Evolutionary conservation across 2,888 invertebrate species (phyloP), one percentile per base, ranked within the genome.

Genomic region (Dyspetes luteomarginatus): DNA sequence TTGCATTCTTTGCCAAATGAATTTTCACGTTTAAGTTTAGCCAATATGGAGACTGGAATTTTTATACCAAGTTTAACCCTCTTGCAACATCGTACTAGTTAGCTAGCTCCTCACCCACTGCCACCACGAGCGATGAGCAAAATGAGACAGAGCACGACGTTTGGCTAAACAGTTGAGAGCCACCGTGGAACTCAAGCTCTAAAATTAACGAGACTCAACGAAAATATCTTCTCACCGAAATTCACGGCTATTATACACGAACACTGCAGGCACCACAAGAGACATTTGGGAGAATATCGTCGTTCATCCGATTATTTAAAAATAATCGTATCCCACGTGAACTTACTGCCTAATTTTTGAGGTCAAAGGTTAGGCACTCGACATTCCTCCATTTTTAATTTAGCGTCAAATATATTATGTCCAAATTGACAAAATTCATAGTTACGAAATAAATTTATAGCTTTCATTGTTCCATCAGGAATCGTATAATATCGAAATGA

Each of bases 171-270:
- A 60, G 72, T 62, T 56, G 56, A 41, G 45, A 60, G 60, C 55
- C 65, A 71, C 19, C 72, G 72, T 56, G 30, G 56, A 58, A 50
- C 58, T 55, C 48, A 50, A 0, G 64, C 67, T 82, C 82, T 82
- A 82, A 82, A 81, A 82, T 82, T 77, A 82, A 77, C 80, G 65
- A 81, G 65, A 50, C 41, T 55, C 48, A 68, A 65, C 77, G 22
- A 28, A 77, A 81, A 82, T 82, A 82, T 77, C 73, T 77, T 67
- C 17, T 60, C 17, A 17, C 52, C 69, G 65, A 82, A 77, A 73
- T 72, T 81, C 68, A 22, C 56, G 52, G 41, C 58, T 15, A 65
- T 75, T 58, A 58, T 60, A 56, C 24, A 7, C 41, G 17, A 12
- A 48, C 24, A 36, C 26, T 19, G 12, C 28, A 3, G 17, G 4